These are phyloP conservation scores for Gortyna flavago DNA, from an alignment of 2,888 invertebrate genomes.

Conservation along the genomic window DNA sequence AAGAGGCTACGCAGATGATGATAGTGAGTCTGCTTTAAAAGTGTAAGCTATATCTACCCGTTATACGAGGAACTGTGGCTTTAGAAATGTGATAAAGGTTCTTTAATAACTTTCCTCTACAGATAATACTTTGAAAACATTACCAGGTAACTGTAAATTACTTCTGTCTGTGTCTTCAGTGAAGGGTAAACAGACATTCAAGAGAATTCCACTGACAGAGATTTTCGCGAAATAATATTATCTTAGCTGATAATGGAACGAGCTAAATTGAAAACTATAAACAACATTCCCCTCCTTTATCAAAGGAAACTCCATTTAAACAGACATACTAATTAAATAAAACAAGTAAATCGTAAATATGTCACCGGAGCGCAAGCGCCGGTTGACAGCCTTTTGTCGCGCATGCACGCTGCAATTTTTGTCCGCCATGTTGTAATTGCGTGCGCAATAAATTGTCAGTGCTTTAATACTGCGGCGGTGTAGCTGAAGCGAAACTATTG, in stretches of 20 bases:
- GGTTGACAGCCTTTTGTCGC: slow-evolving; percentile 76
- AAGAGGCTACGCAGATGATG: background rate
- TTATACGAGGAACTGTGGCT: background rate
- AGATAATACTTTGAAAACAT: background rate
- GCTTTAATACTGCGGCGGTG: slow-evolving; percentile 39
- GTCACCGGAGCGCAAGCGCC: slow-evolving; percentile 68
- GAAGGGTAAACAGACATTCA: background rate
- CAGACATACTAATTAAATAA: slow-evolving; percentile 61
- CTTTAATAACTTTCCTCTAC: background rate
- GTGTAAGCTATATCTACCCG: background rate
- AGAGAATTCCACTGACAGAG: background rate
- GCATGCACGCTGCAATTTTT: slow-evolving; percentile 72
- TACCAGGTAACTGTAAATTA: background rate
- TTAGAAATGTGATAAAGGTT: background rate
- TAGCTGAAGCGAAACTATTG: slow-evolving; percentile 22
- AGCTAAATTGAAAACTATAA: slow-evolving; percentile 18
- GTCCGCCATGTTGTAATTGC: slow-evolving; percentile 78
- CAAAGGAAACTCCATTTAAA: slow-evolving; percentile 34
- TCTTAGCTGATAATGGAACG: background rate
- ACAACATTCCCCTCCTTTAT: background rate
- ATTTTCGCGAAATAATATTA: background rate
- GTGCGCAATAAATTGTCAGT: slow-evolving; percentile 66
- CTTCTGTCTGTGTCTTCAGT: background rate
- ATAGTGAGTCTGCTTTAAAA: background rate
- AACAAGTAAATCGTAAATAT: slow-evolving; percentile 63